These are phyloP conservation scores for Arbacia lixula DNA, from an alignment of 53 echinoderm and acorn worm species.

Conservation along the genomic window DNA sequence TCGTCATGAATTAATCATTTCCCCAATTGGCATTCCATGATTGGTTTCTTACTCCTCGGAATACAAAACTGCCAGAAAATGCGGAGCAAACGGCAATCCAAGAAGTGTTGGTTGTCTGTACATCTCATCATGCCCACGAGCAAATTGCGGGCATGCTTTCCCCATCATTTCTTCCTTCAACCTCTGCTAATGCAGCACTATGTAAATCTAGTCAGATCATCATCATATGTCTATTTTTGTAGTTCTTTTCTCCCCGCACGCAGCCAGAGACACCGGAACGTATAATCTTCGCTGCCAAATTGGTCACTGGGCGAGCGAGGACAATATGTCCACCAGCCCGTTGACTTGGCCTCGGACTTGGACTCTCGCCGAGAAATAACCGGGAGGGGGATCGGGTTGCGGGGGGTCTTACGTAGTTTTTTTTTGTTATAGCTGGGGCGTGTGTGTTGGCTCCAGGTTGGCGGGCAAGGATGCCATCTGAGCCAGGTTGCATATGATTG, in stretches of 20 bases:
- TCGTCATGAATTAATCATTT: constrained; percentile 2
- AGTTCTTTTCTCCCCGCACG: neutral
- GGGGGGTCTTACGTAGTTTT: too few relatives aligned
- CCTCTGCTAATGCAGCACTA: neutral
- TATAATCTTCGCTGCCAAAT: constrained; percentile 26
- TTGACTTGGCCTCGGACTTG: too few relatives aligned
- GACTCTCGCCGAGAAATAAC: neutral
- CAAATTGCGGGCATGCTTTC: constrained; percentile 16
- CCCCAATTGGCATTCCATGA: constrained; percentile 6
- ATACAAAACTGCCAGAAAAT: constrained; percentile 7
- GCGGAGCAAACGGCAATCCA: constrained; percentile 16
- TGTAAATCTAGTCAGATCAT: constrained; percentile 19
- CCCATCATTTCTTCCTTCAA: neutral
- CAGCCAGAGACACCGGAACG: neutral
- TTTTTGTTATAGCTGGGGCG: too few relatives aligned
- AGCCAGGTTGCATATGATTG: constrained; percentile 19
- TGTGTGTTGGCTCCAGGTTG: constrained; percentile 6
- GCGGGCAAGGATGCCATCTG: constrained; percentile 12
- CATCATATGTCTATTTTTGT: constrained; percentile 5
- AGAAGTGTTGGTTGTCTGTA: constrained; percentile 15
- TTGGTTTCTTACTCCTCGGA: neutral
- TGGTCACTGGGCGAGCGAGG: constrained; percentile 28
- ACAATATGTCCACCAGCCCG: constrained; percentile 20
- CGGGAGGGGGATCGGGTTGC: constrained; percentile 4
- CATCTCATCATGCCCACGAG: constrained; percentile 2